Evolutionary conservation across 1,140 invertebrate species (phyloP), one percentile per base, ranked within the genome.

Genomic region (Homarus americanus): DNA sequence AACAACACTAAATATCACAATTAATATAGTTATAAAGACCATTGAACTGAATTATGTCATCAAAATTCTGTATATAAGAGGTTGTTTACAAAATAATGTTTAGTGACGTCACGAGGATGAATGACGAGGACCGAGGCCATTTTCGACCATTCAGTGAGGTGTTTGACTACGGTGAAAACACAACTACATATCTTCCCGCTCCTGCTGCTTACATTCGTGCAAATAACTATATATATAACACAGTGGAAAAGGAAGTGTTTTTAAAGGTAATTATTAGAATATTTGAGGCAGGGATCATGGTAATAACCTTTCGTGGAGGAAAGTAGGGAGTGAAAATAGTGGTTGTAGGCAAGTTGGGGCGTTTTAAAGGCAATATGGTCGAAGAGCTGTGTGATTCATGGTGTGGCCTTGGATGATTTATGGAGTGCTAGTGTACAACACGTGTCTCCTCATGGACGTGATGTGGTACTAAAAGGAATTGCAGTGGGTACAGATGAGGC

Each of bases 321-420:
- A 49, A 32, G n/a, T 44, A 32, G 17, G 24, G 53, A 80, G 78
- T 34, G 78, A 80, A 80, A 80, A 53, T 80, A 80, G 17, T 28
- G 41, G 41, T 7, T 53, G 41, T 75, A 80, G 78, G 5, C 17
- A 2, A 41, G 24, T n/a, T 15, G 12, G 36, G 44, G 24, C 9
- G 12, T 58, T 80, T 80, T 80, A 53, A 80, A 80, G 78, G 78
- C 78, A 80, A 80, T 80, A 80, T 80, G 78, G 78, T 80, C 41
- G 78, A 49, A n/a, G 41, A 32, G 78, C n/a, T n/a, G n/a, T n/a
- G 44, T 49, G 44, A 49, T 49, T 49, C 44, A n/a, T n/a, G n/a
- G n/a, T n/a, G n/a, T n/a, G n/a, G n/a, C n/a, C n/a, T n/a, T n/a
- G n/a, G n/a, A n/a, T n/a, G n/a, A n/a, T n/a, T n/a, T n/a, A n/a